These are phyloP conservation scores for Synergus japonicus DNA, from an alignment of 2,888 invertebrate species.

Conservation along the genomic window DNA sequence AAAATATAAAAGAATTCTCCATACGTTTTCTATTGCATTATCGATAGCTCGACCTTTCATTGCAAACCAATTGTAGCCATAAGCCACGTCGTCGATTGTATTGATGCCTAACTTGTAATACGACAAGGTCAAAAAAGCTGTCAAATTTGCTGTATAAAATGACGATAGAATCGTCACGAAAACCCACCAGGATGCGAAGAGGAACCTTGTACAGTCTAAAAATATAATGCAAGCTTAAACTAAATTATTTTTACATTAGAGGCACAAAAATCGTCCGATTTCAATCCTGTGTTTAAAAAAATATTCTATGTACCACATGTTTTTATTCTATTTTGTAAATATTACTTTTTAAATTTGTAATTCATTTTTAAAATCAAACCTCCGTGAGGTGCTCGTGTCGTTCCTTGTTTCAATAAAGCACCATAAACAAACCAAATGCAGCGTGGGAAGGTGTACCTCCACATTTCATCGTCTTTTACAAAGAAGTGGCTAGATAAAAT, in stretches of 20 bases:
- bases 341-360: background rate
- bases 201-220: constrained; percentile 88
- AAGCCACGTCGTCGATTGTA: constrained; percentile 83
- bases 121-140: constrained; percentile 91
- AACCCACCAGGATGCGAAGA: constrained; percentile 95
- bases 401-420: constrained; percentile 92
- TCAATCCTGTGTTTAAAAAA: too few species aligned
- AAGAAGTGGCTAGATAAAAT: constrained; percentile 53
- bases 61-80: constrained; percentile 86
- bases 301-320: too few species aligned
- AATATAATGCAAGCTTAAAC: background rate
- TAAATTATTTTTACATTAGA: background rate
- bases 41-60: constrained; percentile 85
- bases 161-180: constrained; percentile 92
- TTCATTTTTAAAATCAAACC: constrained; percentile 78
- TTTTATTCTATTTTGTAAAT: background rate
- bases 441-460: constrained; percentile 82
- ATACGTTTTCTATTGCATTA: constrained; percentile 81
- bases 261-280: too few species aligned
- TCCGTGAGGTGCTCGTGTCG: constrained; percentile 87
- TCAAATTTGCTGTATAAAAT: constrained; percentile 94
- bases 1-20: constrained; percentile 14
- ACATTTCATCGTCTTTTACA: constrained; percentile 80
- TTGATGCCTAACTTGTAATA: constrained; percentile 90
- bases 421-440: constrained; percentile 94